phyloP scores from a whole-genome alignment of 2,888 invertebrate genomes.

The Nipponacmea schrenckii region DNA sequence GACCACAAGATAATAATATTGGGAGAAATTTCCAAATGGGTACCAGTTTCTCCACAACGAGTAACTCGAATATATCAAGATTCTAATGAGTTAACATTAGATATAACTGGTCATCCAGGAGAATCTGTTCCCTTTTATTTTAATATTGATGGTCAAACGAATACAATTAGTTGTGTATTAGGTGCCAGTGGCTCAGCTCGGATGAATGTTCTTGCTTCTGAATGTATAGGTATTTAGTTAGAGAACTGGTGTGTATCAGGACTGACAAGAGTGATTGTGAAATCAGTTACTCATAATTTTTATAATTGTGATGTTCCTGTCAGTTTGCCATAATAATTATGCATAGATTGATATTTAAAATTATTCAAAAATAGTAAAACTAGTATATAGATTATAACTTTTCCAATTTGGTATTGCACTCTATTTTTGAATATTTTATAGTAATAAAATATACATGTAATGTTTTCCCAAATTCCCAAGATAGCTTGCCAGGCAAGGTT shows the following conservation, averaged over 20 bases:
- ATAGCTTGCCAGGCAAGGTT: too few relatives aligned
- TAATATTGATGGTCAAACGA: conserved; percentile 2
- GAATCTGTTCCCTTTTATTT: conserved; percentile 44
- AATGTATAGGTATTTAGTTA: background rate
- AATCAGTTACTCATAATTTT: too few relatives aligned
- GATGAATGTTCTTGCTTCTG: background rate
- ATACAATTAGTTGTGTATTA: conserved; percentile 8
- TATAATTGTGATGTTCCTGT: too few relatives aligned
- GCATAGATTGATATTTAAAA: too few relatives aligned
- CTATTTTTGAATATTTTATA: too few relatives aligned
- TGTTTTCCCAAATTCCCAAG: too few relatives aligned
- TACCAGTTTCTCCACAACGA: conserved; percentile 52
- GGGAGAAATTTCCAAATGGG: conserved; percentile 54
- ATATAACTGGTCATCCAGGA: conserved; percentile 37
- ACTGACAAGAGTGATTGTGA: background rate
- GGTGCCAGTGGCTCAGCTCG: conserved; percentile 12
- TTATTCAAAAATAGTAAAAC: too few relatives aligned
- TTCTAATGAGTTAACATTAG: conserved; percentile 34
- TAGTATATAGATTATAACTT: too few relatives aligned
- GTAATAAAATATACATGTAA: too few relatives aligned
- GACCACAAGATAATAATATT: conserved; percentile 30
- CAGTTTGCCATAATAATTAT: too few relatives aligned
- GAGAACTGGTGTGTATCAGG: background rate
- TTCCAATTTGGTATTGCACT: too few relatives aligned
- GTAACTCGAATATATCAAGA: conserved; percentile 35